These are phyloP conservation scores for Aurelia coerulea DNA, from an alignment of 30 jellyfish, hydroid and myxozoan genomes.

Conservation along the genomic window DNA sequence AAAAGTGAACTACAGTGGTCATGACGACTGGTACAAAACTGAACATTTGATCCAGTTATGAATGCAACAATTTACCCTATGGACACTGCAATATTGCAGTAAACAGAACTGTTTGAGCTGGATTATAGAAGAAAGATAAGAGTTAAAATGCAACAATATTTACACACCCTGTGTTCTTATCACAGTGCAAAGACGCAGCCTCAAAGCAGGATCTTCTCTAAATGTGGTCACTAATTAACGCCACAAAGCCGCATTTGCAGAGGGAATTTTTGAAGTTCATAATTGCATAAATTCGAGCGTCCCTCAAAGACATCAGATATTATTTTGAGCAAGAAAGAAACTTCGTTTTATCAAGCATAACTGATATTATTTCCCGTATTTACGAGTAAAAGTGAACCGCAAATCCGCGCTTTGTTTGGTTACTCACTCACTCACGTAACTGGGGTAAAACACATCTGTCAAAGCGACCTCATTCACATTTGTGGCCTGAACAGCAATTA, in stretches of 20 bases:
- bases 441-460: conserved; percentile 21
- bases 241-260: conserved; percentile 22
- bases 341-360: conserved; percentile 27
- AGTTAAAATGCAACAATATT: background rate
- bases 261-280: conserved; percentile 16
- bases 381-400: conserved; percentile 45
- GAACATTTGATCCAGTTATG: too few relatives aligned
- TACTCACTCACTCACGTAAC: background rate
- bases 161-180: background rate
- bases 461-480: background rate
- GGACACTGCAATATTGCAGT: too few relatives aligned
- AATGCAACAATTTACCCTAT: too few relatives aligned
- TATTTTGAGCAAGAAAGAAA: conserved; percentile 26
- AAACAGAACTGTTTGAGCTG: too few relatives aligned
- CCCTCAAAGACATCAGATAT: conserved; percentile 46
- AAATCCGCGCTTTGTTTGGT: conserved; percentile 45
- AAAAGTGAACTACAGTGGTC: too few relatives aligned
- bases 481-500: background rate
- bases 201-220: too few relatives aligned
- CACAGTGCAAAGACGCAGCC: too few relatives aligned
- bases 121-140: background rate
- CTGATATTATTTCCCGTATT: conserved; percentile 47
- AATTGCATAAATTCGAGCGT: conserved; percentile 28
- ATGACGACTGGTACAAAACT: too few relatives aligned
- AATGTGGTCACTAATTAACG: conserved; percentile 1